These are phyloP conservation scores for Stegodyphus dumicola DNA, from an alignment of 1,140 invertebrate genomes.

Conservation along the genomic window DNA sequence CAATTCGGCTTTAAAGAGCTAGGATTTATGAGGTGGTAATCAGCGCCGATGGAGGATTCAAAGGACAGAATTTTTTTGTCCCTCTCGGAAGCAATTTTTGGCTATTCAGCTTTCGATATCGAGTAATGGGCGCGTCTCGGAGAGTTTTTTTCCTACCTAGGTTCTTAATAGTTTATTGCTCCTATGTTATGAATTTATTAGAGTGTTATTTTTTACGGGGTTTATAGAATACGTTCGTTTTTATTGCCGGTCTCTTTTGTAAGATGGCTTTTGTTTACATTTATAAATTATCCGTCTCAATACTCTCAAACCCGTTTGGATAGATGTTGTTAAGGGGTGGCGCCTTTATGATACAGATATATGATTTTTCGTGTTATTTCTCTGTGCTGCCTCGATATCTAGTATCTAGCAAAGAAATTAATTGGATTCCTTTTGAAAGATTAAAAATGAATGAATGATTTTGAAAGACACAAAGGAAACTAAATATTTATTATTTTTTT, in stretches of 20 bases:
- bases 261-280: conserved; percentile 30
- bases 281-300: conserved; percentile 25
- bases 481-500: too few species aligned
- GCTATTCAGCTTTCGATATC: not conserved
- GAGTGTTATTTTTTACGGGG: conserved; percentile 15
- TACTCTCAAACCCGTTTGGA: too few species aligned
- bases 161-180: conserved; percentile 36
- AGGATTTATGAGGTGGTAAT: conserved; percentile 41
- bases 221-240: conserved; percentile 7
- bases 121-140: conserved; percentile 24
- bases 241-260: conserved; percentile 8
- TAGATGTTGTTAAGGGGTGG: too few species aligned
- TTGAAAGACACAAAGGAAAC: too few species aligned
- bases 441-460: too few species aligned
- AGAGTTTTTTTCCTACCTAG: not conserved
- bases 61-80: not conserved
- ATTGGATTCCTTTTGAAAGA: too few species aligned
- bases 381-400: too few species aligned
- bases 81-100: not conserved
- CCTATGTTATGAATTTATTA: conserved; percentile 36
- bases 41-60: not conserved
- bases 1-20: not conserved
- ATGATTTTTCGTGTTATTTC: too few species aligned
- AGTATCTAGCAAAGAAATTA: too few species aligned
- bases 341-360: too few species aligned